These are phyloP conservation scores for Microcebus griseorufus DNA, from an alignment of 2,113 vertebrate species.

Conservation along the genomic window DNA sequence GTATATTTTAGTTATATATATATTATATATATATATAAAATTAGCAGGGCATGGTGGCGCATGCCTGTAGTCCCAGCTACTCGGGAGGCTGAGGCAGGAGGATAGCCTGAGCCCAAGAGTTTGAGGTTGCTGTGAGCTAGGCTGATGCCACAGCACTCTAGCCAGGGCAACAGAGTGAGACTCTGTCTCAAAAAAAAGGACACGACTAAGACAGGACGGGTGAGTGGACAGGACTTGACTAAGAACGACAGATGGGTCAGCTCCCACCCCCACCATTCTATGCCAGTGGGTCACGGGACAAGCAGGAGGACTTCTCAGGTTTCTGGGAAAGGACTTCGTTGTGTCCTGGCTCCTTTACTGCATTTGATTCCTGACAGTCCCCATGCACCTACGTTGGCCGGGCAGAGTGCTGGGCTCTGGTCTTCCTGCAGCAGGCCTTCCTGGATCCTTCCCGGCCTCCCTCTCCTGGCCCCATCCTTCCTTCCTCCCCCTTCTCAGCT, in stretches of 20 bases:
- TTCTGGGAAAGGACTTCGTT: neutral
- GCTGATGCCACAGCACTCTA: no score
- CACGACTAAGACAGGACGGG: accelerated
- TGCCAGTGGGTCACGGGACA: neutral
- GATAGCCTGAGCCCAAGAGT: no score
- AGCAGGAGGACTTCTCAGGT: neutral
- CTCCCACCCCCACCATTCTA: neutral
- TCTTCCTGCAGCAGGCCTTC: neutral
- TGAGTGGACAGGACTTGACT: neutral
- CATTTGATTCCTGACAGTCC: neutral
- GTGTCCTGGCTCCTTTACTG: neutral
- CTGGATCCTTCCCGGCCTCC: neutral
- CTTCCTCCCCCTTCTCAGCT: neutral
- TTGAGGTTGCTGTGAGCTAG: no score
- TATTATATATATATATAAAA: no score
- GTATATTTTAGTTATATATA: accelerated
- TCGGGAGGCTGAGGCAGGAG: no score
- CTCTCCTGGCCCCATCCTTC: neutral
- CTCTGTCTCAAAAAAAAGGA: neutral
- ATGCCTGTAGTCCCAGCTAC: no score
- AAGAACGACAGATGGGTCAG: neutral
- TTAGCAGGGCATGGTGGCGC: no score
- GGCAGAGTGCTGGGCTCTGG: neutral
- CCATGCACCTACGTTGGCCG: neutral
- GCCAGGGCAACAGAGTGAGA: no score